Evolutionary conservation across 2,888 invertebrate genomes (phyloP).

Genomic region (Drosophila antonietae): DNA sequence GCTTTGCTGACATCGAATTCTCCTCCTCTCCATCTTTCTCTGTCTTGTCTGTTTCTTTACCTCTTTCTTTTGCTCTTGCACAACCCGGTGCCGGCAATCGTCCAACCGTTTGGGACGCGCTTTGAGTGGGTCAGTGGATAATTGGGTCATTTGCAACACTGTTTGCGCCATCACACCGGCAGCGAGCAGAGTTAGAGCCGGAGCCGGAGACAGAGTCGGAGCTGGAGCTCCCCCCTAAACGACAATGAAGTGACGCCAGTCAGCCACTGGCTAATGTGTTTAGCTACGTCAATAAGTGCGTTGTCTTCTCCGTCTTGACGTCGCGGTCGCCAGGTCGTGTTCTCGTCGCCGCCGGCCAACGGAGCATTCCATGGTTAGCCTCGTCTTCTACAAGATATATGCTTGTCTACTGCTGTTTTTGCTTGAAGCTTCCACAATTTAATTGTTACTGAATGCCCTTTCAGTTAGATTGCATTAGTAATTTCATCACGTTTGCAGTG

Average conservation of each 20-base stretch:
- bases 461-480: conserved; percentile 16
- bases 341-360: conserved; percentile 53
- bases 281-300: conserved; percentile 78
- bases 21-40: not conserved
- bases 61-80: conserved; percentile 55
- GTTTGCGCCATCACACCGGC: conserved; percentile 76
- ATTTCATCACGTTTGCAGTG: conserved; percentile 6
- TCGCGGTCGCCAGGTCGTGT: conserved; percentile 31
- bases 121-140: conserved; percentile 84
- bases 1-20: conserved; percentile 22
- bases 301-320: conserved; percentile 33
- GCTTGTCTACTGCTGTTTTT: conserved; percentile 12
- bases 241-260: conserved; percentile 36
- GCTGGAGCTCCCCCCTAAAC: conserved; percentile 15
- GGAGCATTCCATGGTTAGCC: conserved; percentile 44
- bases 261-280: conserved; percentile 69
- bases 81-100: conserved; percentile 54
- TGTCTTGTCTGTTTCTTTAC: conserved; percentile 10
- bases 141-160: conserved; percentile 83
- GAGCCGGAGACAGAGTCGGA: not conserved
- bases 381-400: conserved; percentile 26
- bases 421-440: conserved; percentile 49
- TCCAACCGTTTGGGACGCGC: conserved; percentile 57
- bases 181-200: conserved; percentile 12
- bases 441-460: conserved; percentile 63